Base-by-base conservation (phyloP, 2,888 invertebrate genomes). In the Nomada flava region DNA sequence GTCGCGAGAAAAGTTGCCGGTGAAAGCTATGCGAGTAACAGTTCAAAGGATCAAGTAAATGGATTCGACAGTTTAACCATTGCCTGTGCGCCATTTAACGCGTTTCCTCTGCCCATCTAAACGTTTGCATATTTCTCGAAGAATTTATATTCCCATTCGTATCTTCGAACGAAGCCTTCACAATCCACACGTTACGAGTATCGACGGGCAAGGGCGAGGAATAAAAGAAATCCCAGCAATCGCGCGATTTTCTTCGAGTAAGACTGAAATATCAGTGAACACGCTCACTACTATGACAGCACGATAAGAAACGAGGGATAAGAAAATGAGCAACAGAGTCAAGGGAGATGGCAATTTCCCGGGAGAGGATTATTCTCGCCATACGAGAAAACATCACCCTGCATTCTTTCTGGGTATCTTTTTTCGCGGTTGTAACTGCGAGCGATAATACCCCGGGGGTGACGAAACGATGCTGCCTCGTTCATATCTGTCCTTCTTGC, bases 261-360 rank as follows among this genome's bases (percentile, higher is more conserved):
- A n/a, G 26, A 20, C 57, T 13, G 60, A 44, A 62, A 76, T 72
- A 80, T 68, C 64, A 59, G 67, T 57, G 7, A 63, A 52, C 63
- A 47, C 44, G 20, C 36, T 52, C 29, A 10, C 44, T 18, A 29
- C 52, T n/a, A 11, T 29, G 15, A 53, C 42, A 44, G 1, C 47
- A 47, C 2, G 55, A 67, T 62, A 71, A 23, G 67, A 80, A 62
- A 62, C 71, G n/a, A 29, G 23, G 67, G 47, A 65, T 68, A 73
- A 63, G 80, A 77, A 72, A 77, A 80, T 72, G 72, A 77, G 52
- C 20, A 76, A 18, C 52, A 57, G 71, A 70, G 44, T 76, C 67
- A 55, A 53, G 69, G 76, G 69, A 55, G 60, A 68, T 57, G 13
- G 71, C 77, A 79, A 76, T 79, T 73, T 68, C 62, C 63, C 57